A percentile compares a stretch with the other conserved stretches of the same genome.
Evolutionary conservation across 2,888 invertebrate species (phyloP).

Genomic region (Bombyx huttoni): DNA sequence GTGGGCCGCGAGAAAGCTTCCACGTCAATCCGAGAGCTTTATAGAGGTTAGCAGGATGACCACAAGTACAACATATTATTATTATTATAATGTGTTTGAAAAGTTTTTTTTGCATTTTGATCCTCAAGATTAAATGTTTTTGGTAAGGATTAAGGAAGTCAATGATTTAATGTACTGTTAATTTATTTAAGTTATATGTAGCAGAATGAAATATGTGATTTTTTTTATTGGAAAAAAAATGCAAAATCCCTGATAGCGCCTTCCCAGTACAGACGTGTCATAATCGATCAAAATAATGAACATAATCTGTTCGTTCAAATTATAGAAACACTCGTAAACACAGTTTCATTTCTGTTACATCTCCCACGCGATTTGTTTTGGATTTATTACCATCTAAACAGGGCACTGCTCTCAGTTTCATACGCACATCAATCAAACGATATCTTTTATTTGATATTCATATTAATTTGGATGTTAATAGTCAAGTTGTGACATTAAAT

Average conservation of each 20-base stretch:
- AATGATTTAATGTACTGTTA: no score
- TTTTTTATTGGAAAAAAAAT: no score
- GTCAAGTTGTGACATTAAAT: constrained; percentile 10
- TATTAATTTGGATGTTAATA: constrained; percentile 21
- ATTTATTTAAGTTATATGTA: no score
- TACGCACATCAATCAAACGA: background rate
- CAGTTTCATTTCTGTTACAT: background rate
- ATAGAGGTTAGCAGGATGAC: constrained; percentile 3
- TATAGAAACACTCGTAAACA: background rate
- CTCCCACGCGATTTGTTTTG: background rate
- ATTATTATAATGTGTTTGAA: background rate
- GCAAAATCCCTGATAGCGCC: background rate
- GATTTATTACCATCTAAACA: background rate
- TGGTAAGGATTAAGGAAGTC: background rate
- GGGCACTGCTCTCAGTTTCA: background rate
- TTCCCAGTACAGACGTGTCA: background rate
- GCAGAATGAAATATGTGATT: no score
- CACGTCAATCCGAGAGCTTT: constrained; percentile 4
- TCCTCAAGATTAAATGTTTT: background rate
- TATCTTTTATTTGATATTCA: constrained; percentile 15
- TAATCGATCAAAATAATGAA: background rate
- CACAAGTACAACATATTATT: background rate
- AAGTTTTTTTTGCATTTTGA: background rate
- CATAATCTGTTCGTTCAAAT: background rate
- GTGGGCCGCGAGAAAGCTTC: constrained; percentile 2